These are phyloP conservation scores for Chrosomus eos DNA, from an alignment of 2,797 vertebrate species.

Conservation along the genomic window DNA sequence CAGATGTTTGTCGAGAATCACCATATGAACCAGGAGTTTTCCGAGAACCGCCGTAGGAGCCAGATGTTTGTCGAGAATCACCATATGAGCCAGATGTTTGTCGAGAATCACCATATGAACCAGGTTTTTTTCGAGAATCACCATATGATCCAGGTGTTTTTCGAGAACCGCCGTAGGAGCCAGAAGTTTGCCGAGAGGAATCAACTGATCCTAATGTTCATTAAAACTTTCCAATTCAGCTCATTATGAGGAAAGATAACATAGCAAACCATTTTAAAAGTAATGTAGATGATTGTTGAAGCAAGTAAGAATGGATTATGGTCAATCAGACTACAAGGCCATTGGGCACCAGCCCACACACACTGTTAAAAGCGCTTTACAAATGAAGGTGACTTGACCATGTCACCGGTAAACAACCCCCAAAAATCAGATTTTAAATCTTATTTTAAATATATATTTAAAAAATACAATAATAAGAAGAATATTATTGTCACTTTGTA, in stretches of 20 bases:
- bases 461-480: not conserved
- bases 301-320: not conserved
- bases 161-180: slow-evolving; percentile 9
- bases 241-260: slow-evolving; percentile 15
- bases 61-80: slow-evolving; percentile 13
- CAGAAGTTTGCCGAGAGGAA: slow-evolving; percentile 11
- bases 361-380: too few species aligned
- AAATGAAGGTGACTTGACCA: not conserved
- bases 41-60: slow-evolving; percentile 20
- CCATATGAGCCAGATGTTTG: slow-evolving; percentile 5
- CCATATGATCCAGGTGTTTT: not conserved
- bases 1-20: slow-evolving; percentile 36
- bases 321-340: not conserved
- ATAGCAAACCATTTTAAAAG: slow-evolving; percentile 11
- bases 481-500: not conserved
- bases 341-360: not conserved
- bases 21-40: slow-evolving; percentile 13
- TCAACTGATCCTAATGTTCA: slow-evolving; percentile 50
- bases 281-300: not conserved
- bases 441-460: not conserved
- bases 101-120: slow-evolving; percentile 27
- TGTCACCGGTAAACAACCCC: not conserved
- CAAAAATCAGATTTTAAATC: not conserved
- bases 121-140: slow-evolving; percentile 4
- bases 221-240: slow-evolving; percentile 16